Evolutionary conservation across 2,113 vertebrate species (phyloP), one percentile per base, ranked within the genome.

Genomic region (Anhinga anhinga): DNA sequence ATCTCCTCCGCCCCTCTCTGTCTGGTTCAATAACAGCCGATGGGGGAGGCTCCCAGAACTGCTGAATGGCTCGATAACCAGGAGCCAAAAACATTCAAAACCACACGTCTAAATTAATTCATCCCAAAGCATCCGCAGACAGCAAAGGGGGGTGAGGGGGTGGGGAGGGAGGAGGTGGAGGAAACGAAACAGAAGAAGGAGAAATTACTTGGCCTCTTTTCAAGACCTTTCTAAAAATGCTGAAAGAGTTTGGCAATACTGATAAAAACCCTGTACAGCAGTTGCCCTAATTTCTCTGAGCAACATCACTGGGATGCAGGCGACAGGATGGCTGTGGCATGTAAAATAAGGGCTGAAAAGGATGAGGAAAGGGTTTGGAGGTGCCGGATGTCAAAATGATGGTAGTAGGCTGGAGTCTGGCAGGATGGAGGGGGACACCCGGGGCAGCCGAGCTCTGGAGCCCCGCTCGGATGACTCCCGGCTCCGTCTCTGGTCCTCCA

Each of bases 1-100:
- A 97, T 96, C 90, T 91, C 90, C 90, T 94, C 65, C 45, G 67
- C 98, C 96, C 97, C 97, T 93, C 93, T 94, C 91, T 95, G 96
- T 97, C 88, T 62, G 94, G 20, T 94, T 95, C 97, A 90, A 45
- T 92, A 62, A 86, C 52, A 80, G 93, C 86, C 63, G 62, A 42
- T 16, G 84, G 74, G 85, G 94, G 95, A 88, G 93, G 92, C 88
- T 95, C 97, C 86, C 77, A 10, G 21, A 74, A 3, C 76, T 86
- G 89, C 95, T 84, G 88, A 93, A 95, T 91, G 94, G 89, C 95
- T 42, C 38, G 44, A 79, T 47, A 86, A 92, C 97, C 88, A 61
- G 34, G 62, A 96, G 94, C 97, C 98, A 94, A 94, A 93, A 90
- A 66, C 93, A 82, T 96, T 91, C 87, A 55, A 97, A 97, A 85